Conservation (phyloP, 2,797 vertebrate species). For the Myripristis jacobus region DNA sequence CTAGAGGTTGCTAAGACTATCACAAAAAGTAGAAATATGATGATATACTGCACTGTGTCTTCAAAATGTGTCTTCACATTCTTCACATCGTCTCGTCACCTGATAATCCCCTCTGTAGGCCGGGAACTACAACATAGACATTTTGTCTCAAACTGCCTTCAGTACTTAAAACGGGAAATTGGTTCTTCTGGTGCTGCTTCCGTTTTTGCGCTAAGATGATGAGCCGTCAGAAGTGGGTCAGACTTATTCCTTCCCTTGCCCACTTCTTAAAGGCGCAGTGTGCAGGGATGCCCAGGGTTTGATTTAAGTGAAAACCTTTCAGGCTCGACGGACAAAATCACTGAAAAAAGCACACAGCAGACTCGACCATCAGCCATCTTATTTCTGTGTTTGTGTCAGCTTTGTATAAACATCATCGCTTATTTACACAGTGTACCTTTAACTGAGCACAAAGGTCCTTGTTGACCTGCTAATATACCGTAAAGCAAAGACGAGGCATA, state of each 20-base stretch:
- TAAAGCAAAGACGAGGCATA: constrained; percentile 44
- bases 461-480: constrained; percentile 44
- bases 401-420: too few relatives aligned
- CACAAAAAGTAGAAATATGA: too few relatives aligned
- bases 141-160: constrained; percentile 31
- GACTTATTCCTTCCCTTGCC: constrained; percentile 45
- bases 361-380: too few relatives aligned
- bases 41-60: neutral
- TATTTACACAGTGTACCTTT: too few relatives aligned
- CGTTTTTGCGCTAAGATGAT: constrained; percentile 51
- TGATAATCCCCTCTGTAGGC: constrained; percentile 17
- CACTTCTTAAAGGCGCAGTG: too few relatives aligned
- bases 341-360: too few relatives aligned
- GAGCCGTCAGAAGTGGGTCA: constrained; percentile 67
- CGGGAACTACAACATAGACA: constrained; percentile 5
- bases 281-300: too few relatives aligned
- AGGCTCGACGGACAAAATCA: too few relatives aligned
- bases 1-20: too few relatives aligned
- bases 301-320: too few relatives aligned
- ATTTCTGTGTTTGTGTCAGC: too few relatives aligned
- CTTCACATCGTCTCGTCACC: neutral
- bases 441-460: constrained; percentile 30
- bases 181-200: constrained; percentile 54
- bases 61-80: neutral
- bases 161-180: constrained; percentile 43